Evolutionary conservation across 2,113 vertebrate genomes (phyloP).

Genomic region (Melozone crissalis): DNA sequence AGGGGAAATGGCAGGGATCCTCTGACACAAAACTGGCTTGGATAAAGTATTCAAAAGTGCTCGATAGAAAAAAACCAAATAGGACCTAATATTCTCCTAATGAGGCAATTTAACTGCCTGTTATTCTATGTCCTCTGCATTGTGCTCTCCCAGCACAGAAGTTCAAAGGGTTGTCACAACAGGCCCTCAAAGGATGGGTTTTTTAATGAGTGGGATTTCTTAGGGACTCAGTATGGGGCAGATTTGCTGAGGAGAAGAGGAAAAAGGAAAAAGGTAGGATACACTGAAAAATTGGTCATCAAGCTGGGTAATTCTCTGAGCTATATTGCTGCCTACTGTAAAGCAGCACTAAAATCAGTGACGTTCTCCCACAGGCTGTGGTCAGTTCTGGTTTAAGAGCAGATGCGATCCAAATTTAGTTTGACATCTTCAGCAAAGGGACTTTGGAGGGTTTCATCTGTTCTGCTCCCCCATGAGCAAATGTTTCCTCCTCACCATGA

Average conservation of each 20-base stretch:
- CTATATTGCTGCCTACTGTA: neutral
- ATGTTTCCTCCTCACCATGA: neutral
- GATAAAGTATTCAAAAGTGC: conserved; percentile 10
- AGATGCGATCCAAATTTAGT: neutral
- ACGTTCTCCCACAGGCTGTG: rapidly evolving
- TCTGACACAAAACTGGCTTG: neutral
- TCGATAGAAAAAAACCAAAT: conserved; percentile 2
- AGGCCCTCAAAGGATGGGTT: conserved; percentile 12
- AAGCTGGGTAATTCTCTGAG: neutral
- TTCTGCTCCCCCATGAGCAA: neutral
- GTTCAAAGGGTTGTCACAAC: conserved; percentile 63
- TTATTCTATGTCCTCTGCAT: conserved; percentile 28
- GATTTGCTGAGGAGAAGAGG: neutral
- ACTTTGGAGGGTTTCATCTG: neutral
- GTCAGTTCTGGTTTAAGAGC: neutral
- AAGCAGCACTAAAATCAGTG: neutral
- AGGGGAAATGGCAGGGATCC: neutral
- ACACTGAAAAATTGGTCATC: neutral
- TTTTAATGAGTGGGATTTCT: conserved; percentile 51
- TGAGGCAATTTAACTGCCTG: conserved; percentile 46
- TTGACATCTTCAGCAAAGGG: neutral
- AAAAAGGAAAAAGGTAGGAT: neutral
- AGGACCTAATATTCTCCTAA: conserved; percentile 19
- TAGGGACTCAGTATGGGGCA: conserved; percentile 32
- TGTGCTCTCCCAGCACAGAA: neutral